Conservation (phyloP, 2,888 invertebrate species). For the Neoscelio sp. region DNA sequence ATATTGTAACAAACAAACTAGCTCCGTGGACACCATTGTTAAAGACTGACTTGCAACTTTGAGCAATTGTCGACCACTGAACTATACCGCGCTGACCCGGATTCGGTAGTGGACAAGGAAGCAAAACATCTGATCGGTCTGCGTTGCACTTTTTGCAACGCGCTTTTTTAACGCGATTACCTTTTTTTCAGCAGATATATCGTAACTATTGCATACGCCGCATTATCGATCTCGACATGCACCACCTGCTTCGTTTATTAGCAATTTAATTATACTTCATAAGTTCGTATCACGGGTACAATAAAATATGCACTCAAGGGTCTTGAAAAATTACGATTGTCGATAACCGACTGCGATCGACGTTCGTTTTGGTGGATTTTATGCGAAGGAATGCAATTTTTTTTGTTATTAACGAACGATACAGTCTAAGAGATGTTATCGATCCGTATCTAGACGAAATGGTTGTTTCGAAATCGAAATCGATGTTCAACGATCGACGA, state of each 20-base stretch:
- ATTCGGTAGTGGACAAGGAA: constrained; percentile 68
- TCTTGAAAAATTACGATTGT: constrained; percentile 25
- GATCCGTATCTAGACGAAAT: not conserved
- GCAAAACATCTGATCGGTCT: constrained; percentile 65
- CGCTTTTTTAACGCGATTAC: constrained; percentile 24
- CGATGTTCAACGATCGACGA: not conserved
- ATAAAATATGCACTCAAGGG: constrained; percentile 27
- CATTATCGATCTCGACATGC: constrained; percentile 57
- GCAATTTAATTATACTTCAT: constrained; percentile 52
- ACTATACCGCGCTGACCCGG: constrained; percentile 65
- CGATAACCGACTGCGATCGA: not conserved
- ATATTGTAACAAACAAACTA: constrained; percentile 72
- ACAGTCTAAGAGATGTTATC: not conserved
- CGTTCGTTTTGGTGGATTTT: constrained; percentile 26
- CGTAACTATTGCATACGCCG: constrained; percentile 51
- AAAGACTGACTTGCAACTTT: constrained; percentile 65
- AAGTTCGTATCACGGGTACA: constrained; percentile 33
- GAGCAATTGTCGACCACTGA: constrained; percentile 51
- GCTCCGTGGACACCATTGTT: constrained; percentile 65
- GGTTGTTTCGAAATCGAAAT: constrained; percentile 27
- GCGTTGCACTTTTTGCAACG: constrained; percentile 37
- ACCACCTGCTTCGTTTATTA: constrained; percentile 55
- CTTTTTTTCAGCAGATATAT: constrained; percentile 20
- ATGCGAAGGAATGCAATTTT: constrained; percentile 10
- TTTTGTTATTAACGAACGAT: constrained; percentile 2